Evolutionary conservation across 2,888 invertebrate genomes (phyloP), one percentile per base, ranked within the genome.

Genomic region (Chaitophorus viminalis): DNA sequence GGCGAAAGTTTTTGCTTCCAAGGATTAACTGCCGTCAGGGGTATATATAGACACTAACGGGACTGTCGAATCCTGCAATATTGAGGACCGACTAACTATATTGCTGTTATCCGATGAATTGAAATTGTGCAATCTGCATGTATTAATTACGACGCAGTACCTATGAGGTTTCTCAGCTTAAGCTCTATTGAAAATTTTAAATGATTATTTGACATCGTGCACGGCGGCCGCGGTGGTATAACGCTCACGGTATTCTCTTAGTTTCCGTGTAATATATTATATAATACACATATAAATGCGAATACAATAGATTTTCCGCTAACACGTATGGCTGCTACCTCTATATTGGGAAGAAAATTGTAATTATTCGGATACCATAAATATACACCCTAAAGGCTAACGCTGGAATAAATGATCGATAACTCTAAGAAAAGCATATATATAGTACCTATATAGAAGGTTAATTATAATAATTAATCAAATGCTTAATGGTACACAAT

Each of bases 71-170:
- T 68, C 11, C 76, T 1, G 39, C 17, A 29, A 76, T 46, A 46
- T 72, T 52, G 52, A 18, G 52, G 29, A 77, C 33, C 9, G 9
- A 78, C 25, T 78, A 72, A 82, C 31, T 72, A 82, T 72, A 82
- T 46, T 70, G 36, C n/a, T 33, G 14, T 46, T 36, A 29, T 9
- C 9, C 36, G 54, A 74, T 33, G n/a, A 54, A 74, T 82, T 54
- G 52, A 82, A 74, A 3, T 21, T 70, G 25, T 31, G 31, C 29
- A 29, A n/a, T n/a, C 68, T 25, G 1, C 8, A 11, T 5, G 54
- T 82, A 82, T 82, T 82, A 82, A 72, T 82, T 82, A 82, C 70
- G 33, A 6, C 11, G 25, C 33, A n/a, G 2, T 33, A 70, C 72
- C 54, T 18, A 18, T n/a, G 11, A 2, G 74, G 72, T 74, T 72